phyloP scores from a whole-genome alignment of 2,888 invertebrate species.

The Labia minor region DNA sequence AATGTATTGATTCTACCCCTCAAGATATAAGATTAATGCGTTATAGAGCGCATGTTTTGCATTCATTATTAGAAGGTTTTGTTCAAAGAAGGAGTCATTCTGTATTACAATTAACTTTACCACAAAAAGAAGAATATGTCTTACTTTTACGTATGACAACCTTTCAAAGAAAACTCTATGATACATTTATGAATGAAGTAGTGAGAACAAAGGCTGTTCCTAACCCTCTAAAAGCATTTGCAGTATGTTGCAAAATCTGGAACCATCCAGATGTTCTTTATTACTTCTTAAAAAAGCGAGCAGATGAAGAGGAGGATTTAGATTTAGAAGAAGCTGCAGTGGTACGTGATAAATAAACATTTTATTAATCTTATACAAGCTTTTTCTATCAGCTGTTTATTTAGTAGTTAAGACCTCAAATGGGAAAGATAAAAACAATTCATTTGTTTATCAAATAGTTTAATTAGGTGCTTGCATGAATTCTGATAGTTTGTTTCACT shows the following conservation, averaged over 20 bases:
- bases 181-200: conserved; percentile 86
- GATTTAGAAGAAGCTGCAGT: conserved; percentile 69
- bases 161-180: conserved; percentile 82
- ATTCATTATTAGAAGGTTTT: conserved; percentile 87
- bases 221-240: conserved; percentile 94
- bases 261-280: conserved; percentile 89
- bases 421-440: too few species aligned
- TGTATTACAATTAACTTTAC: conserved; percentile 82
- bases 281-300: conserved; percentile 72
- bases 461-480: too few species aligned
- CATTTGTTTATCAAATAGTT: too few species aligned
- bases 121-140: conserved; percentile 91
- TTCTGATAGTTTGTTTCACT: too few species aligned
- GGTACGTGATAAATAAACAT: conserved; percentile 34
- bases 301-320: conserved; percentile 65
- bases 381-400: too few species aligned
- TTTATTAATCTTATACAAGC: too few species aligned
- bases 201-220: conserved; percentile 75
- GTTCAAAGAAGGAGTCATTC: conserved; percentile 90
- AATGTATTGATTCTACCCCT: conserved; percentile 92
- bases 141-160: conserved; percentile 79
- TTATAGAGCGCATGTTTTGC: conserved; percentile 89
- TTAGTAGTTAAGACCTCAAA: too few species aligned
- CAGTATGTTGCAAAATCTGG: conserved; percentile 98
- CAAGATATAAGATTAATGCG: conserved; percentile 89